A percentile compares a stretch with the other conserved stretches of the same genome.
These are phyloP conservation scores for Leptatherina wallacei DNA, from an alignment of 2,797 vertebrate genomes.

Conservation along the genomic window DNA sequence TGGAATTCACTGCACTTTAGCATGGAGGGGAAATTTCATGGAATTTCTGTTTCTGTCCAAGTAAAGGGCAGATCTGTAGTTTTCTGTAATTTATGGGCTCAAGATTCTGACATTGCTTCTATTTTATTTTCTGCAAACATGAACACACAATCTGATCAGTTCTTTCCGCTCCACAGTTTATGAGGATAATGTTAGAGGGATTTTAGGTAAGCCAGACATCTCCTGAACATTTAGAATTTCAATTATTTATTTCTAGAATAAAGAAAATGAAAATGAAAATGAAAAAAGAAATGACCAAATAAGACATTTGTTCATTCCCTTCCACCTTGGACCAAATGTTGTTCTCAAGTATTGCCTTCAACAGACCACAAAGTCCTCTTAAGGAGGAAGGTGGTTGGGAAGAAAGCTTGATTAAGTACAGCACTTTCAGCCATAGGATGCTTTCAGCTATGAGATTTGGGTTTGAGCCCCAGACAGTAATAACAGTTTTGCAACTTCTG, in stretches of 20 bases:
- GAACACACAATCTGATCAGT: too few relatives aligned
- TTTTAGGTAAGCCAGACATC: not conserved
- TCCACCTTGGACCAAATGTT: not conserved
- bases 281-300: not conserved
- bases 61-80: slow-evolving; percentile 5
- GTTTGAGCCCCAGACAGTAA: too few relatives aligned
- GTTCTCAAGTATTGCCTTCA: too few relatives aligned
- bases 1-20: slow-evolving; percentile 10
- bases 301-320: not conserved
- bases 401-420: too few relatives aligned
- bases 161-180: not conserved
- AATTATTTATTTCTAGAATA: not conserved
- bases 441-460: too few relatives aligned
- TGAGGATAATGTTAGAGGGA: not conserved
- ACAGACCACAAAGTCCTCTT: too few relatives aligned
- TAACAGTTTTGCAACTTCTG: too few relatives aligned
- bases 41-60: not conserved
- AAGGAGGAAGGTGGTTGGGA: too few relatives aligned
- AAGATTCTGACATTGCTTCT: not conserved
- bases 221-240: not conserved
- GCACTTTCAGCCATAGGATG: too few relatives aligned
- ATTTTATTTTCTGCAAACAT: not conserved
- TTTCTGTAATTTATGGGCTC: not conserved
- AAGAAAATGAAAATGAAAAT: too few relatives aligned
- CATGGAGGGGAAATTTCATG: not conserved